Percentiles rank a stretch among this genome's conserved stretches.
Evolutionary conservation across 30 jellyfish, hydroid and myxozoan species (phyloP).

Genomic region (Turritopsis dohrnii): DNA sequence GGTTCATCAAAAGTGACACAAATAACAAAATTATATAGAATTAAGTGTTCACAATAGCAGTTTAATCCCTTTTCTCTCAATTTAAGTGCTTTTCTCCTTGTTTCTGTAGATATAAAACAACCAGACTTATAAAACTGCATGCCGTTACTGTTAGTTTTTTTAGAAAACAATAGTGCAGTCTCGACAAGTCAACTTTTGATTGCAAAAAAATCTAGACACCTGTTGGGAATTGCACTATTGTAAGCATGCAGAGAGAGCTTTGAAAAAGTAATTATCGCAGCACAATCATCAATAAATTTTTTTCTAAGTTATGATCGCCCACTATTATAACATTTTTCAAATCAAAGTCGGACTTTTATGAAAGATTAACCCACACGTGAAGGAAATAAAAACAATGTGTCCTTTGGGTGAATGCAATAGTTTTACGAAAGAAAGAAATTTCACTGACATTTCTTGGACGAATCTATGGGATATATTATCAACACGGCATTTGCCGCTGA

Average conservation of each 20-base stretch:
- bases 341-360: background rate
- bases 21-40: too few species aligned
- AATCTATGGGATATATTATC: background rate
- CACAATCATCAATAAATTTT: background rate
- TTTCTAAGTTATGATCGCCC: background rate
- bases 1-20: too few species aligned
- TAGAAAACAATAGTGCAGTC: background rate
- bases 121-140: too few species aligned
- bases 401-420: background rate
- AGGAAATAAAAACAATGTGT: background rate
- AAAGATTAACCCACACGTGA: background rate
- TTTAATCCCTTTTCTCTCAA: too few species aligned
- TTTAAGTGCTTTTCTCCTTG: too few species aligned
- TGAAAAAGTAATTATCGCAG: background rate
- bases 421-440: too few species aligned
- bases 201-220: background rate
- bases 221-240: background rate
- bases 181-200: background rate
- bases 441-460: background rate
- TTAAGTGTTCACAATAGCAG: too few species aligned
- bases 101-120: too few species aligned
- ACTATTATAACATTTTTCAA: too few species aligned
- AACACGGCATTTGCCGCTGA: background rate
- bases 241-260: background rate
- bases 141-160: too few species aligned